phyloP scores from a whole-genome alignment of 2,797 vertebrate genomes.

The Balearica regulorum region DNA sequence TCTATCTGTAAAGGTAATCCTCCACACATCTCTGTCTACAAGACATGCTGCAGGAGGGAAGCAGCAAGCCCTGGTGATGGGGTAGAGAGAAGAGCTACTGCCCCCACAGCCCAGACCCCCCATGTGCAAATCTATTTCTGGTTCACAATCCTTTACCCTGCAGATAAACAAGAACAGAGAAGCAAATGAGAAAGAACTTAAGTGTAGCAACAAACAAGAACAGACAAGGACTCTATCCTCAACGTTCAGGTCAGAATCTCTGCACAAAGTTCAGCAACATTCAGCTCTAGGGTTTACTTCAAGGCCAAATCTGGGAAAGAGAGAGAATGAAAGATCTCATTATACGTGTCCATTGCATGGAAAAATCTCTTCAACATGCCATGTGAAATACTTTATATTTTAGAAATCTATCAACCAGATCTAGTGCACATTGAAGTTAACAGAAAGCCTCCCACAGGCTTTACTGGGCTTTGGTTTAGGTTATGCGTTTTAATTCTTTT shows the following conservation, averaged over 20 bases:
- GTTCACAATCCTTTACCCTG: not conserved
- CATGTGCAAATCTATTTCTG: not conserved
- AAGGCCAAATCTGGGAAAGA: not conserved
- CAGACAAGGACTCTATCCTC: not conserved
- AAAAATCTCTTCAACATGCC: conserved; percentile 37
- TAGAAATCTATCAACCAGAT: conserved; percentile 39
- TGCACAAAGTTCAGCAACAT: conserved; percentile 2
- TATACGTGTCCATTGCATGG: not conserved
- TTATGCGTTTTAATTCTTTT: conserved; percentile 44
- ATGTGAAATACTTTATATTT: conserved; percentile 33
- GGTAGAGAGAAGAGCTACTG: not conserved
- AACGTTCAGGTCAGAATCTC: not conserved
- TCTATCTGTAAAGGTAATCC: not conserved
- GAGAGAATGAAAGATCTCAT: conserved; percentile 16
- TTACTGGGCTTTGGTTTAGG: conserved; percentile 41
- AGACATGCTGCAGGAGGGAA: not conserved
- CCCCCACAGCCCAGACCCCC: not conserved
- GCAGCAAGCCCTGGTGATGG: not conserved
- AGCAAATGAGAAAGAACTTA: not conserved
- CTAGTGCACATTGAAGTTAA: conserved; percentile 34
- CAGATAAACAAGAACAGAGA: not conserved
- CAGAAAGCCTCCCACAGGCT: conserved; percentile 50
- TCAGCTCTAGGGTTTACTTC: not conserved
- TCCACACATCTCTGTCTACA: not conserved
- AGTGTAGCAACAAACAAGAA: not conserved